Percentiles rank a stretch among this genome's conserved stretches.
Evolutionary conservation across 2,888 invertebrate genomes (phyloP).

Genomic region (Archaeoteleia sp.): DNA sequence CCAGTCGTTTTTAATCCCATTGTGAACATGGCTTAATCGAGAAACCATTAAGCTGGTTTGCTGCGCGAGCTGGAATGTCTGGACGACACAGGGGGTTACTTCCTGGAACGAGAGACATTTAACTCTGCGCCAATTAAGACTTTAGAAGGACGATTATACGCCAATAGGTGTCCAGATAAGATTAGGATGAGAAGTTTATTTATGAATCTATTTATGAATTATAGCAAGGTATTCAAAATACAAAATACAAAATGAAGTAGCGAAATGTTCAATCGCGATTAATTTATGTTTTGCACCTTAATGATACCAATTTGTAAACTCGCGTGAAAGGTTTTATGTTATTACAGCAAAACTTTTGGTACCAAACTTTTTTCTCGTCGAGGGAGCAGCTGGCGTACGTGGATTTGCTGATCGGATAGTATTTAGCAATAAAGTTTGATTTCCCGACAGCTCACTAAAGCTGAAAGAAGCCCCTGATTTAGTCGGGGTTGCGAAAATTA

Average conservation of each 20-base stretch:
- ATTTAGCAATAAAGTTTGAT: slow-evolving; percentile 75
- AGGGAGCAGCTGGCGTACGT: slow-evolving; percentile 43
- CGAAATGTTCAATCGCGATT: too few relatives aligned
- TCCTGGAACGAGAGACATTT: slow-evolving; percentile 60
- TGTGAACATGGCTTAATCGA: slow-evolving; percentile 73
- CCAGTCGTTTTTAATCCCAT: slow-evolving; percentile 73
- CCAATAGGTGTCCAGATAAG: slow-evolving; percentile 30
- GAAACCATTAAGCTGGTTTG: slow-evolving; percentile 70
- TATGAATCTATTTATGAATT: too few relatives aligned
- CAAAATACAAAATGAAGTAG: too few relatives aligned
- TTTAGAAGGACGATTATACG: slow-evolving; percentile 46
- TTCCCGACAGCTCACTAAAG: slow-evolving; percentile 63
- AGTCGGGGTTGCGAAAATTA: slow-evolving; percentile 74
- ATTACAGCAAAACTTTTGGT: not conserved
- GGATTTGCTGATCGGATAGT: slow-evolving; percentile 74
- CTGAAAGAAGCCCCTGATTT: slow-evolving; percentile 73
- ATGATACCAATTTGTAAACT: too few relatives aligned
- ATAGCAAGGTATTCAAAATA: too few relatives aligned
- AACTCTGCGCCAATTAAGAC: slow-evolving; percentile 62
- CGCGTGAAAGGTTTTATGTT: too few relatives aligned
- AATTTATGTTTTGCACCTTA: too few relatives aligned
- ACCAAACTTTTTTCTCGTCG: slow-evolving; percentile 2
- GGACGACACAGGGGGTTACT: slow-evolving; percentile 58
- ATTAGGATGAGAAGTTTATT: slow-evolving; percentile 29
- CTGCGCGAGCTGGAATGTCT: slow-evolving; percentile 66